Evolutionary conservation across 2,888 invertebrate genomes (phyloP).

Genomic region (Smittia aterrima): DNA sequence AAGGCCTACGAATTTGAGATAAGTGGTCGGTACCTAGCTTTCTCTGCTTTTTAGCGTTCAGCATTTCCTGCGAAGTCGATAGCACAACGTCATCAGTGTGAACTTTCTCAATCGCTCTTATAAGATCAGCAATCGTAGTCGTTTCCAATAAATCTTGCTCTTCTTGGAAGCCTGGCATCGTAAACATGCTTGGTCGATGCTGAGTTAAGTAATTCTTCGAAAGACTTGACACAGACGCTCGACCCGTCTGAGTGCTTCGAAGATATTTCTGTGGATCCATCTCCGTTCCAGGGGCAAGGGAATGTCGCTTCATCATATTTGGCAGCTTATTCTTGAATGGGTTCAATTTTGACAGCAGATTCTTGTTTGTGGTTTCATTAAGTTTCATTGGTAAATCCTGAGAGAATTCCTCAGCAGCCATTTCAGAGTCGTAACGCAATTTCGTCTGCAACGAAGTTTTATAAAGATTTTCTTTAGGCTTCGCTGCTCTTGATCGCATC

Average conservation of each 20-base stretch:
- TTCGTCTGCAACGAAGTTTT: constrained; percentile 44
- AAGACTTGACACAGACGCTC: constrained; percentile 42
- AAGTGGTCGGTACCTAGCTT: constrained; percentile 59
- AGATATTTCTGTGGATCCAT: constrained; percentile 41
- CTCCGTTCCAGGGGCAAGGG: constrained; percentile 17
- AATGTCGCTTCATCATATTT: constrained; percentile 37
- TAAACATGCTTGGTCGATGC: constrained; percentile 55
- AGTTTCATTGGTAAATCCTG: constrained; percentile 3
- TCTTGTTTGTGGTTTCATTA: constrained; percentile 42
- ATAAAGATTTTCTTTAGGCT: constrained; percentile 46
- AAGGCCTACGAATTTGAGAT: constrained; percentile 55
- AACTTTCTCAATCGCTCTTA: constrained; percentile 73
- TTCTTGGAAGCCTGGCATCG: constrained; percentile 47
- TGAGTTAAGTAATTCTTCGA: constrained; percentile 46
- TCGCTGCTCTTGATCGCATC: constrained; percentile 49
- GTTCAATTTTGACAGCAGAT: constrained; percentile 49
- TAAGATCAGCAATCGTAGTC: constrained; percentile 78
- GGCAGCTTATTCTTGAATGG: constrained; percentile 49
- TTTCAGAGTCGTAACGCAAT: constrained; percentile 32
- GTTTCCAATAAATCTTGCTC: constrained; percentile 65
- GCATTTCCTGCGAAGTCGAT: background rate
- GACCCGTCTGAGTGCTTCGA: constrained; percentile 39
- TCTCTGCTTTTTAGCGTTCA: constrained; percentile 45
- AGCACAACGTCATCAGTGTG: constrained; percentile 54
- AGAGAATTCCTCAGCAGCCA: constrained; percentile 23